Conservation (phyloP, 2,797 vertebrate species). For the Peromyscus nudipes region DNA sequence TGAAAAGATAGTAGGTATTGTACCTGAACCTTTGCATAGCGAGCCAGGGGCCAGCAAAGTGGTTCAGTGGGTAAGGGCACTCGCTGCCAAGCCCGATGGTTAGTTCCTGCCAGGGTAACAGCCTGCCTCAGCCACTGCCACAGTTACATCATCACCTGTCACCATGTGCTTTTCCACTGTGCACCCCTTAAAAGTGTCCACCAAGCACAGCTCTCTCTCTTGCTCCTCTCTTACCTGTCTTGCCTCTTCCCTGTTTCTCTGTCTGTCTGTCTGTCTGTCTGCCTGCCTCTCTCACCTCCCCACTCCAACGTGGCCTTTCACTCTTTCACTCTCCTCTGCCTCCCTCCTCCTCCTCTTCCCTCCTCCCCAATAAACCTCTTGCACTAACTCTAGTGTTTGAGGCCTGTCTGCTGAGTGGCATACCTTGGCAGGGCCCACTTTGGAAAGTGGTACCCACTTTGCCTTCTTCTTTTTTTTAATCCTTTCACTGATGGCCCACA, state of each 20-base stretch:
- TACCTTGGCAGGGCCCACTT: too few relatives aligned
- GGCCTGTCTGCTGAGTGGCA: too few relatives aligned
- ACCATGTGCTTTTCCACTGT: background rate
- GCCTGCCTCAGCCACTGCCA: background rate
- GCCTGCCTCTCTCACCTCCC: background rate
- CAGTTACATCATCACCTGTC: too few relatives aligned
- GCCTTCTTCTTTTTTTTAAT: background rate
- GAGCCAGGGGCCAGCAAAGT: background rate
- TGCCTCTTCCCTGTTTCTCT: background rate
- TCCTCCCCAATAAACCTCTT: too few relatives aligned
- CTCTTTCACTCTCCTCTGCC: background rate
- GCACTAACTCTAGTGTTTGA: too few relatives aligned
- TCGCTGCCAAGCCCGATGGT: background rate
- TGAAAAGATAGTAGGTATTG: background rate
- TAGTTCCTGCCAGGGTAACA: background rate
- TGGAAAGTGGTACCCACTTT: too few relatives aligned
- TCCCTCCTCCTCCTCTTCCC: too few relatives aligned
- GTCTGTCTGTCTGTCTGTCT: background rate
- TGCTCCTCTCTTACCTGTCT: too few relatives aligned
- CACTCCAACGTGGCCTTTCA: accelerated
- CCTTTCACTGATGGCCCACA: background rate
- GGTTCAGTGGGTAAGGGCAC: background rate
- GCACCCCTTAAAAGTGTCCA: background rate
- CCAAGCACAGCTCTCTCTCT: background rate
- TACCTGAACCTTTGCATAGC: slow-evolving; percentile 26